Percentiles rank a stretch among this genome's conserved stretches.
Conservation (phyloP, 2,797 vertebrate genomes). For the Apogon talboti region DNA sequence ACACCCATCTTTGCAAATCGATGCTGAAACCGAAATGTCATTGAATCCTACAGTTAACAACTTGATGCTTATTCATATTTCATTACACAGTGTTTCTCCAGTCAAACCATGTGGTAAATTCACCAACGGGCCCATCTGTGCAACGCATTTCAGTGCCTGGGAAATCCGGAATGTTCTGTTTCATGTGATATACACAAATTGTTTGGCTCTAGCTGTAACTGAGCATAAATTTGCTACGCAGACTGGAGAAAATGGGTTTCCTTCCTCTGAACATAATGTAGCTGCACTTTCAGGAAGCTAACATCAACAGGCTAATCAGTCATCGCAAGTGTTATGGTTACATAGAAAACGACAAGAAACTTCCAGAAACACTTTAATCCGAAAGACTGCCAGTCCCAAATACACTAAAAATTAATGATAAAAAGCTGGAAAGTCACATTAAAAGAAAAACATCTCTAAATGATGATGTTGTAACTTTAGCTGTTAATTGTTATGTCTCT, state of each 20-base stretch:
- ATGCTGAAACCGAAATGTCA: not conserved
- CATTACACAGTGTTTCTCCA: not conserved
- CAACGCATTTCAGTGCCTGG: not conserved
- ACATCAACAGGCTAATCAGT: conserved; percentile 12
- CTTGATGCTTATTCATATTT: not conserved
- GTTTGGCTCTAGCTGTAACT: no score
- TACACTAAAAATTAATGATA: not conserved
- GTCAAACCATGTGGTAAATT: not conserved
- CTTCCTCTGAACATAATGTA: not conserved
- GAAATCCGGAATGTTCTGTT: not conserved
- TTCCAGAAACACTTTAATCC: conserved; percentile 41
- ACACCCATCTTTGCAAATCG: no score
- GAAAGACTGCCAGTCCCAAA: not conserved
- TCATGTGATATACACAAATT: not conserved
- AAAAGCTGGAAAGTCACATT: conserved; percentile 24
- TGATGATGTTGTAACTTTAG: conserved; percentile 33
- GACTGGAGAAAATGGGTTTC: not conserved
- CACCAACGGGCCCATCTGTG: not conserved
- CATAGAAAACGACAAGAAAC: conserved; percentile 35
- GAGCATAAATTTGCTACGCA: not conserved
- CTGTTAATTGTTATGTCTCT: conserved; percentile 1
- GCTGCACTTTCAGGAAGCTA: not conserved
- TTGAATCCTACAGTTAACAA: not conserved
- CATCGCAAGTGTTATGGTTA: not conserved
- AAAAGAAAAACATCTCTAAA: conserved; percentile 34